Percentiles rank a stretch among this genome's conserved stretches.
These are phyloP conservation scores for Hypsopygia costalis DNA, from an alignment of 2,888 invertebrate genomes.

Conservation along the genomic window DNA sequence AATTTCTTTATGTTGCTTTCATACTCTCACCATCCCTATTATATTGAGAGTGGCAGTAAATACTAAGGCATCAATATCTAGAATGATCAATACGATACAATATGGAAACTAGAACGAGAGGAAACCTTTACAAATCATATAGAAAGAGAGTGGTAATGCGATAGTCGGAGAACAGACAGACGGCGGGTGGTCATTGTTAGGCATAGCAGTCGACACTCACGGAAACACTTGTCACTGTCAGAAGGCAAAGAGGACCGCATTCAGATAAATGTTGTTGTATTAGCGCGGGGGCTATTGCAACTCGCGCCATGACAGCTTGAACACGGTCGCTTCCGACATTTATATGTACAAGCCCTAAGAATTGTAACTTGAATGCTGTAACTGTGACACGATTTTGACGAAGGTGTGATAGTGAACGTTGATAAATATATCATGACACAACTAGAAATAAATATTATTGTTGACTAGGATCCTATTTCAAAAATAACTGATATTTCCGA, in stretches of 20 bases:
- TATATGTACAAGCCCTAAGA: slow-evolving; percentile 2
- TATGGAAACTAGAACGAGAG: slow-evolving; percentile 52
- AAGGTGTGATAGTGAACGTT: neutral
- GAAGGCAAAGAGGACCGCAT: slow-evolving; percentile 37
- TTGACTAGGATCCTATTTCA: too few relatives aligned
- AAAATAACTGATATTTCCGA: too few relatives aligned
- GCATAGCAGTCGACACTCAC: slow-evolving; percentile 61
- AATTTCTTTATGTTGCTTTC: too few relatives aligned
- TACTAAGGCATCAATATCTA: slow-evolving; percentile 2
- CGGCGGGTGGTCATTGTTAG: slow-evolving; percentile 64
- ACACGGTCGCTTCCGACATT: slow-evolving; percentile 9
- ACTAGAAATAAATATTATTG: neutral
- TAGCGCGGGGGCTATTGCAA: slow-evolving; percentile 21
- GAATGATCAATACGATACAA: slow-evolving; percentile 40
- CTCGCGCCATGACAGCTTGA: slow-evolving; percentile 30
- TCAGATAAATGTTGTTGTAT: slow-evolving; percentile 59
- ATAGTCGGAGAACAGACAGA: slow-evolving; percentile 55
- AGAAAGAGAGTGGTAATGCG: slow-evolving; percentile 53
- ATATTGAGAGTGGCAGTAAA: neutral
- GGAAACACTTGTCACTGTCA: slow-evolving; percentile 74
- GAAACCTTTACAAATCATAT: slow-evolving; percentile 68
- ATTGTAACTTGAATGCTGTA: slow-evolving; percentile 2
- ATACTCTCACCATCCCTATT: too few relatives aligned
- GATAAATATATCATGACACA: neutral
- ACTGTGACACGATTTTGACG: neutral